Evolutionary conservation across 2,888 invertebrate species (phyloP).

Genomic region (Drosophila diplacantha): DNA sequence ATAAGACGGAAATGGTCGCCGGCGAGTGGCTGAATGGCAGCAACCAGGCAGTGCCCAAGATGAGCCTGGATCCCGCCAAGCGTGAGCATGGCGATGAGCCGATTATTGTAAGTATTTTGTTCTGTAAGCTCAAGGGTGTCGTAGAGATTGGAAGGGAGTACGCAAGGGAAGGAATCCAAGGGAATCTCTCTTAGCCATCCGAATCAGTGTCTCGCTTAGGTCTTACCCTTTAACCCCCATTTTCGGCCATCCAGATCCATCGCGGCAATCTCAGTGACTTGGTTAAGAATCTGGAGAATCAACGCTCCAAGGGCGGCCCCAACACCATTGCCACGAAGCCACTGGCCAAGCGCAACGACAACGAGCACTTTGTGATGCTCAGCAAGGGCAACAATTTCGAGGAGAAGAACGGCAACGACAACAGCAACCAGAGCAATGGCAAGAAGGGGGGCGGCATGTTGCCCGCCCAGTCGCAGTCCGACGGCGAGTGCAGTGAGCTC

Average conservation of each 20-base stretch:
- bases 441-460: slow-evolving; percentile 8
- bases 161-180: not conserved
- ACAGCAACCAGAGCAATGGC: slow-evolving; percentile 37
- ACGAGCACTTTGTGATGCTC: slow-evolving; percentile 59
- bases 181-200: not conserved
- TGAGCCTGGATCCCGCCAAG: slow-evolving; percentile 89
- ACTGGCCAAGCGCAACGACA: slow-evolving; percentile 55
- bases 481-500: slow-evolving; percentile 74
- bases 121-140: not conserved
- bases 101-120: slow-evolving; percentile 79
- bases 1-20: slow-evolving; percentile 87
- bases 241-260: slow-evolving; percentile 70
- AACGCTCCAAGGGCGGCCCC: slow-evolving; percentile 54
- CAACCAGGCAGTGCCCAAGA: slow-evolving; percentile 87
- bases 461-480: slow-evolving; percentile 78
- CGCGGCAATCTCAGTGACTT: slow-evolving; percentile 77
- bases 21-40: slow-evolving; percentile 89
- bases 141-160: not conserved
- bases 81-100: slow-evolving; percentile 82
- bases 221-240: slow-evolving; percentile 11
- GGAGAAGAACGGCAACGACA: slow-evolving; percentile 62
- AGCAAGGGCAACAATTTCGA: slow-evolving; percentile 60
- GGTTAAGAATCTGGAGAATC: slow-evolving; percentile 76
- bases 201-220: slow-evolving; percentile 1
- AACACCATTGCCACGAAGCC: slow-evolving; percentile 13